These are phyloP conservation scores for Drosophila vallismaia DNA, from an alignment of 2,888 invertebrate species.

Conservation along the genomic window DNA sequence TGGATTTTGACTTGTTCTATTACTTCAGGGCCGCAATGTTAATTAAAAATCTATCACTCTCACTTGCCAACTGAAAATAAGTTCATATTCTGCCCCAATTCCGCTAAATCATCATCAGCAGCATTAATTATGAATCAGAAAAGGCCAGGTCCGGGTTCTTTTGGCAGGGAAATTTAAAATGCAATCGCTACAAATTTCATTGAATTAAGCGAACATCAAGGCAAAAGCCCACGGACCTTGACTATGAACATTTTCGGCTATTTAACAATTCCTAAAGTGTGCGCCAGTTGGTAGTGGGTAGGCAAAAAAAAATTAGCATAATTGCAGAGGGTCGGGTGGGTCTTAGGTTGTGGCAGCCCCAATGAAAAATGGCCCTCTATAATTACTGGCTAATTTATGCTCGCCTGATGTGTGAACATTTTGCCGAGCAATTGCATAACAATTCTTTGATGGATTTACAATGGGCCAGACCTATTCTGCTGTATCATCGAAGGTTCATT, in stretches of 20 bases:
- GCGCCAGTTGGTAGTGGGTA: conserved; percentile 57
- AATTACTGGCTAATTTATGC: conserved; percentile 51
- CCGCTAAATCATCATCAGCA: conserved; percentile 30
- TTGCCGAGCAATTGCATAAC: conserved; percentile 28
- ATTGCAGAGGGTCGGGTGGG: conserved; percentile 42
- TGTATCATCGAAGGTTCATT: conserved; percentile 48
- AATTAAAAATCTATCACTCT: conserved; percentile 20
- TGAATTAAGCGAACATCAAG: conserved; percentile 48
- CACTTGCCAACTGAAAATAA: conserved; percentile 10
- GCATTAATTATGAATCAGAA: conserved; percentile 41
- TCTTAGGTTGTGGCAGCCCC: conserved; percentile 36
- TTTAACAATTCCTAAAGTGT: conserved; percentile 64
- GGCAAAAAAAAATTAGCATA: conserved; percentile 62
- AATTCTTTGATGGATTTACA: conserved; percentile 37
- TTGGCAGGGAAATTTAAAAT: conserved; percentile 52
- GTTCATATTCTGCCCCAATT: conserved; percentile 25
- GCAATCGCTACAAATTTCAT: conserved; percentile 63
- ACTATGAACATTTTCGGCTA: conserved; percentile 55
- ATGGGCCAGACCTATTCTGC: conserved; percentile 9
- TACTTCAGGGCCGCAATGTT: neutral
- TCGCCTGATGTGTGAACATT: conserved; percentile 27
- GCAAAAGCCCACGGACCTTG: conserved; percentile 38
- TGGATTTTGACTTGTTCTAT: neutral
- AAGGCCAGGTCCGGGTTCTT: conserved; percentile 9
- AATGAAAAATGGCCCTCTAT: conserved; percentile 43